A percentile compares a stretch with the other conserved stretches of the same genome.
Conservation (phyloP, 1,140 invertebrate genomes). For the Uloborus diversus region DNA sequence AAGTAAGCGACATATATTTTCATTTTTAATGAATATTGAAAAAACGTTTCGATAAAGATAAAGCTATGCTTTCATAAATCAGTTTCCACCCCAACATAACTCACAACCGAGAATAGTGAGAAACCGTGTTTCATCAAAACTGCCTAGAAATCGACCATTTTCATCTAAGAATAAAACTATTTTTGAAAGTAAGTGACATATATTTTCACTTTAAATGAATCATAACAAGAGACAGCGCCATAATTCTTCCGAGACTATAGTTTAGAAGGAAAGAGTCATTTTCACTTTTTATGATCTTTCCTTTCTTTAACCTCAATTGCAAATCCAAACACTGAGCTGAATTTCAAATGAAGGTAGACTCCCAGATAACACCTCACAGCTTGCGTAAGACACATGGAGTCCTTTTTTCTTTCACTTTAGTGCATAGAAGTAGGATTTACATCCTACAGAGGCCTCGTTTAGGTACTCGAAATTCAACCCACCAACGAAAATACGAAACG, state of each 20-base stretch:
- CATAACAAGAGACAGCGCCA: too few relatives aligned
- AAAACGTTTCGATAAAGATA: too few relatives aligned
- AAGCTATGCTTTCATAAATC: too few relatives aligned
- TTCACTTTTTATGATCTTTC: not conserved
- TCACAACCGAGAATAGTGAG: too few relatives aligned
- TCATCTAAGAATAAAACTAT: too few relatives aligned
- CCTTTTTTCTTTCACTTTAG: not conserved
- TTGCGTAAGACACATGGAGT: not conserved
- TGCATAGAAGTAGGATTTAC: conserved; percentile 19
- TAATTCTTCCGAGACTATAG: not conserved
- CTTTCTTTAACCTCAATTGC: not conserved
- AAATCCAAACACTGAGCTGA: not conserved
- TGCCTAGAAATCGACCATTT: too few relatives aligned
- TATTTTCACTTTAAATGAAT: too few relatives aligned
- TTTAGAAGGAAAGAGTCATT: not conserved
- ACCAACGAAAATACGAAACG: not conserved
- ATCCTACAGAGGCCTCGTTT: conserved; percentile 6
- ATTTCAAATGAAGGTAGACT: not conserved
- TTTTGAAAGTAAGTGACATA: too few relatives aligned
- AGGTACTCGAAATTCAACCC: not conserved
- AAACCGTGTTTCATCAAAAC: too few relatives aligned
- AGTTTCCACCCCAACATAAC: too few relatives aligned
- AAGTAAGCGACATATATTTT: too few relatives aligned
- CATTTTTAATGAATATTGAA: too few relatives aligned
- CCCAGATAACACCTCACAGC: not conserved